Evolutionary conservation across 2,888 invertebrate genomes (phyloP).

Genomic region (Meteorus cinctellus): DNA sequence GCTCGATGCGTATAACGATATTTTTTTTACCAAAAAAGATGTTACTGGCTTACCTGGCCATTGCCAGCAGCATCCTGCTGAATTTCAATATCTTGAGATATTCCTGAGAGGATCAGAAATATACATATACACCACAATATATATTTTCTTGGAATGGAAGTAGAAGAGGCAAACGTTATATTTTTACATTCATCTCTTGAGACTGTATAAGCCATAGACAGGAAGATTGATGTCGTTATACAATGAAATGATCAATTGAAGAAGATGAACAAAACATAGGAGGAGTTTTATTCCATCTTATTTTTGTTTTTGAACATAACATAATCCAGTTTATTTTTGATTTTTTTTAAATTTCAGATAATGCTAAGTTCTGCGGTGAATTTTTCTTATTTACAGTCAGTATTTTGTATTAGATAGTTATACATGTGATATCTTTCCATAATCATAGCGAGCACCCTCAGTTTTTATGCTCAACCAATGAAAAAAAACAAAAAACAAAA

Average conservation of each 20-base stretch:
- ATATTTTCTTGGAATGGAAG: conserved; percentile 6
- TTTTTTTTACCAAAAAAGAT: conserved; percentile 30
- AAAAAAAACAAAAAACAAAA: no score
- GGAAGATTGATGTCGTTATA: conserved; percentile 40
- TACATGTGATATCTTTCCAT: no score
- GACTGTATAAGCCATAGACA: conserved; percentile 28
- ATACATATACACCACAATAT: conserved; percentile 13
- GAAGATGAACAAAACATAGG: neutral
- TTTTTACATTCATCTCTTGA: conserved; percentile 24
- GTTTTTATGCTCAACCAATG: no score
- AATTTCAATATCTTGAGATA: conserved; percentile 54
- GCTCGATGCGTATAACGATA: conserved; percentile 37
- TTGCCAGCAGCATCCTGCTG: conserved; percentile 49
- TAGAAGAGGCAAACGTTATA: conserved; percentile 25
- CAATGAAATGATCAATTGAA: conserved; percentile 30
- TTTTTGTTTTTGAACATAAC: no score
- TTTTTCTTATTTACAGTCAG: no score
- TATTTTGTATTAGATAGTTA: no score
- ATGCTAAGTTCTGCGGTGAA: no score
- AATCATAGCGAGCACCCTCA: no score
- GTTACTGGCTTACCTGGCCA: conserved; percentile 37
- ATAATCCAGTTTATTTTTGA: no score
- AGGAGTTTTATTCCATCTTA: no score
- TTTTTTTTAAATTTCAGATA: no score
- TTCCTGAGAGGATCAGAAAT: conserved; percentile 52